A percentile compares a stretch with the other conserved stretches of the same genome.
Conservation (phyloP, 2,113 vertebrate genomes). For the Cairina moschata region DNA sequence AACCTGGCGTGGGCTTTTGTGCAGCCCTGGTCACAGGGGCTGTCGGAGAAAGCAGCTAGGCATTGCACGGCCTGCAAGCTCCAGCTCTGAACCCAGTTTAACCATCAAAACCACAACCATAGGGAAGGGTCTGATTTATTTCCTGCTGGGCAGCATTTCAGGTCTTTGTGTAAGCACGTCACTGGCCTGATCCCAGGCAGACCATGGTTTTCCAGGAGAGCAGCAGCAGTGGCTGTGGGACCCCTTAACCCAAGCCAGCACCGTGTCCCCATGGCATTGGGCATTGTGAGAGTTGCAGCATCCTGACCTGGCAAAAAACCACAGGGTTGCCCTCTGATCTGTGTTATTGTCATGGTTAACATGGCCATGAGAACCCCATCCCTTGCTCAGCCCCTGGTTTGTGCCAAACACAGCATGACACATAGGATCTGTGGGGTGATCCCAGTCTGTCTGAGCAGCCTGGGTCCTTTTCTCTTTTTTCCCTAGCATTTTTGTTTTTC, state of each 20-base stretch:
- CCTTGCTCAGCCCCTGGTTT: background rate
- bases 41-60: background rate
- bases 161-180: background rate
- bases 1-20: background rate
- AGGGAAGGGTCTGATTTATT: background rate
- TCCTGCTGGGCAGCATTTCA: constrained; percentile 12
- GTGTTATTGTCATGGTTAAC: background rate
- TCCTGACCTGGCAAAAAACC: background rate
- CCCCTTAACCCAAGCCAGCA: background rate
- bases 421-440: background rate
- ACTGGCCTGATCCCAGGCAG: background rate
- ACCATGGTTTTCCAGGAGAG: background rate
- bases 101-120: background rate
- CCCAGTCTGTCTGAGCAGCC: background rate
- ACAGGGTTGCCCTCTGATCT: background rate
- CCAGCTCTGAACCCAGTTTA: background rate
- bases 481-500: background rate
- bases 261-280: fast-evolving
- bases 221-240: background rate
- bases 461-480: background rate
- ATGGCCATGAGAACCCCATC: background rate
- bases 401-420: background rate
- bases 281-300: background rate
- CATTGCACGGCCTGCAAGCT: background rate
- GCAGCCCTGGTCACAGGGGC: background rate